phyloP scores from a whole-genome alignment of 2,888 invertebrate genomes.

The Drosophila pseudotakahashii region DNA sequence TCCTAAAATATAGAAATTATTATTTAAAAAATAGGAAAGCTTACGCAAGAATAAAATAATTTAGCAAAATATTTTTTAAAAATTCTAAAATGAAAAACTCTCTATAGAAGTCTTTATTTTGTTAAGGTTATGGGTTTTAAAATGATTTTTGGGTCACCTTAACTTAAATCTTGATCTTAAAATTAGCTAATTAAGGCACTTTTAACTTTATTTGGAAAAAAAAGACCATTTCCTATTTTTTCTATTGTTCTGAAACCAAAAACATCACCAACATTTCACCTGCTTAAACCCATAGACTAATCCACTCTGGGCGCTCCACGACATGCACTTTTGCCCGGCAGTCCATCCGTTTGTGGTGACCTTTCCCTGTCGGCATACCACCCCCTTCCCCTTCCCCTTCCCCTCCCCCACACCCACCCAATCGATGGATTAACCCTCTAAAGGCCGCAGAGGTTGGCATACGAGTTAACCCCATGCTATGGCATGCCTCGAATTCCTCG shows the following conservation, averaged over 20 bases:
- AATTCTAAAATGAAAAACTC: too few species aligned
- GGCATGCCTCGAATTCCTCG: constrained; percentile 29
- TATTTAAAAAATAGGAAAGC: too few species aligned
- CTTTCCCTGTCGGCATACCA: constrained; percentile 5
- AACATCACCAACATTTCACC: neutral
- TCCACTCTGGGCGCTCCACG: neutral
- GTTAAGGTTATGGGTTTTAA: too few species aligned
- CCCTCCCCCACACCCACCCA: neutral
- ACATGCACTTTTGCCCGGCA: constrained; percentile 5
- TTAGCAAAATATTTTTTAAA: too few species aligned
- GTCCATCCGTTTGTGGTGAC: constrained; percentile 1
- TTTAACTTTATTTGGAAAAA: too few species aligned
- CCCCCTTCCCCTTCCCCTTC: too few species aligned
- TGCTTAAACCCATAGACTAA: constrained; percentile 8
- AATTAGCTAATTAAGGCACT: too few species aligned
- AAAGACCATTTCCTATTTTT: neutral
- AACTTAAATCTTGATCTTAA: too few species aligned
- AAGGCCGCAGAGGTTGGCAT: constrained; percentile 9
- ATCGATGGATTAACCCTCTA: constrained; percentile 29
- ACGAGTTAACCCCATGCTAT: constrained; percentile 28
- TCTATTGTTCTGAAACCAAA: neutral
- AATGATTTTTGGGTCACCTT: too few species aligned
- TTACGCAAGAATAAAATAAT: too few species aligned
- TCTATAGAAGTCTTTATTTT: too few species aligned
- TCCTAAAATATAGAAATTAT: too few species aligned